A percentile compares a stretch with the other conserved stretches of the same genome.
Conservation (phyloP, 2,113 vertebrate species). For the Thalassarche chlororhynchos region DNA sequence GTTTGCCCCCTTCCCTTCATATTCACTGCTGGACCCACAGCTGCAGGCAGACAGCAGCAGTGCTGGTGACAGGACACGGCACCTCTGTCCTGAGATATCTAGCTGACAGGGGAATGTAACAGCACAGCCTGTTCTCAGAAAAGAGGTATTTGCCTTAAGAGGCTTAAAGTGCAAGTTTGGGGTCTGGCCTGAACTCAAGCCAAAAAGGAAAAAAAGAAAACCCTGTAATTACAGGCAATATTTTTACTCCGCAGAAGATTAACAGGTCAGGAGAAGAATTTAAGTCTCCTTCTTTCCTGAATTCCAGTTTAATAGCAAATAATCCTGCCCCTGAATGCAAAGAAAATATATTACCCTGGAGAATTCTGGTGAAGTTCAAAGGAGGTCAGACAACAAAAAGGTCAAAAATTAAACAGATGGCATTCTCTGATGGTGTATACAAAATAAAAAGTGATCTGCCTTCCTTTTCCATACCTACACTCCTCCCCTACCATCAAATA, state of each 20-base stretch:
- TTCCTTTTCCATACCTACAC: background rate
- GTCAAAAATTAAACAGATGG: conserved; percentile 46
- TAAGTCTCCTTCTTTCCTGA: conserved; percentile 21
- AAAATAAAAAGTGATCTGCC: background rate
- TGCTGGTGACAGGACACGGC: background rate
- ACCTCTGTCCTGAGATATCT: background rate
- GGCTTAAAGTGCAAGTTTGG: conserved; percentile 8
- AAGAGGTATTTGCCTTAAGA: background rate
- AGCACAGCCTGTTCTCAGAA: background rate
- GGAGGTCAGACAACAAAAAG: conserved; percentile 45
- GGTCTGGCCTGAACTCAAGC: background rate
- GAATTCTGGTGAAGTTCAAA: conserved; percentile 43
- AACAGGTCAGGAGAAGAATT: conserved; percentile 38
- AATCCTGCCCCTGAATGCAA: conserved; percentile 27
- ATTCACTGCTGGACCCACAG: background rate
- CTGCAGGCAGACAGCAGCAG: background rate
- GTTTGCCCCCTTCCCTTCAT: background rate
- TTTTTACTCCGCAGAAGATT: conserved; percentile 19
- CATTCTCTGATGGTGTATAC: background rate
- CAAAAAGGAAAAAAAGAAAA: background rate
- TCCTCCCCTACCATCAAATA: background rate
- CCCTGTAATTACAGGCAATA: conserved; percentile 18
- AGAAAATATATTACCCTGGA: conserved; percentile 34
- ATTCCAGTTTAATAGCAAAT: conserved; percentile 55
- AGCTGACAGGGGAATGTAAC: background rate